Percentiles rank a stretch among this genome's conserved stretches.
These are phyloP conservation scores for Lethrus apterus DNA, from an alignment of 1,140 invertebrate genomes.

Conservation along the genomic window DNA sequence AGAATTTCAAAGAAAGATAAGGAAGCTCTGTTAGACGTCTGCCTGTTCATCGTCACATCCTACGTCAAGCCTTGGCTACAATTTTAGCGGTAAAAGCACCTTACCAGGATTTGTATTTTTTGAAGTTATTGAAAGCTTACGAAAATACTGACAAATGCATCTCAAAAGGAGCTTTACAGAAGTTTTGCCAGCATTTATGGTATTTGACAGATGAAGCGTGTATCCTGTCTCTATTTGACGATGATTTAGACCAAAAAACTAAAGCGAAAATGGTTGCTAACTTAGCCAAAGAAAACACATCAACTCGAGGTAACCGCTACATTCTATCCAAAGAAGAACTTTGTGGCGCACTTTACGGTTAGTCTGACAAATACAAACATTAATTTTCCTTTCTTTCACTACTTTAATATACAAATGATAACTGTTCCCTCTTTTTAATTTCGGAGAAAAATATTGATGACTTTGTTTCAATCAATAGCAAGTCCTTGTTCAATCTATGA, in stretches of 20 bases:
- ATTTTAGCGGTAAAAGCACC: not conserved
- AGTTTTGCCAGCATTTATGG: not conserved
- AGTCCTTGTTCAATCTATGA: not conserved
- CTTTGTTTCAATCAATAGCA: not conserved
- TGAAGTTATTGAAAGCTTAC: no score
- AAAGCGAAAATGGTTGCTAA: not conserved
- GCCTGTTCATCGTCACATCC: no score
- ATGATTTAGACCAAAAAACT: not conserved
- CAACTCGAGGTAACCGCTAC: not conserved
- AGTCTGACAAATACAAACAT: not conserved
- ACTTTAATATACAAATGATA: no score
- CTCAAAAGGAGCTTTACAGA: not conserved
- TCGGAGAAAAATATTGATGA: no score
- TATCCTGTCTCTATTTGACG: not conserved
- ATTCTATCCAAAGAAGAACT: not conserved
- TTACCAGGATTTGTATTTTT: not conserved
- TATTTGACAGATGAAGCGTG: not conserved
- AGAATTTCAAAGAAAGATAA: no score
- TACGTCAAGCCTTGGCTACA: no score
- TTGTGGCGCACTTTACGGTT: not conserved
- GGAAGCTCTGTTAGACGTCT: no score
- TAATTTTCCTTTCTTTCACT: not conserved
- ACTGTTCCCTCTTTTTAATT: no score
- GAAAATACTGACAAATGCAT: no score
- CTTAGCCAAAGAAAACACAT: conserved; percentile 1